Conservation (phyloP, 2,113 vertebrate species). For the Scolopax mira region DNA sequence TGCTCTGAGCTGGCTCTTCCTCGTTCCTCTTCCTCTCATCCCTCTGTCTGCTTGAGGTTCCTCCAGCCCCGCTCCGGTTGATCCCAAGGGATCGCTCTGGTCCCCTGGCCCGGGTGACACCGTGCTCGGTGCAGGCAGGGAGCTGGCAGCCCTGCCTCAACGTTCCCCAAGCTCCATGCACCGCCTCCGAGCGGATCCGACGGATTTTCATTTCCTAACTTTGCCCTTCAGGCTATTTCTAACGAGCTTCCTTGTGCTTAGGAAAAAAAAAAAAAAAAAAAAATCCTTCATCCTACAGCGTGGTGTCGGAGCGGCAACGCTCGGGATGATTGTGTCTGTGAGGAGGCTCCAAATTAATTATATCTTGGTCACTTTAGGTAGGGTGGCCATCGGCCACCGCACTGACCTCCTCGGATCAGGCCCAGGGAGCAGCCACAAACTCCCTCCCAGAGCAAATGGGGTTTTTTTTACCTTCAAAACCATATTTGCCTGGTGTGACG, state of each 20-base stretch:
- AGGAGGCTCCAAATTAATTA: conserved; percentile 15
- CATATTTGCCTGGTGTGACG: not conserved
- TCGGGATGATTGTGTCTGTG: not conserved
- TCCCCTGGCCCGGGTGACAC: not conserved
- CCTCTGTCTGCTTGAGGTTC: not conserved
- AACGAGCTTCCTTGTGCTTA: conserved; percentile 24
- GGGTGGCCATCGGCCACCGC: not conserved
- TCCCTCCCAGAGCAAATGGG: not conserved
- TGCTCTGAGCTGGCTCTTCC: not conserved
- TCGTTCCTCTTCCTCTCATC: not conserved
- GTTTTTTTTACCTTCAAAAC: not conserved
- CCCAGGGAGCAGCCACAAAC: not conserved
- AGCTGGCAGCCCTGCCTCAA: not conserved
- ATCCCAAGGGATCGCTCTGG: not conserved
- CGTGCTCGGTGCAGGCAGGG: not conserved
- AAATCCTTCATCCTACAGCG: not conserved
- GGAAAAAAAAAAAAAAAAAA: not conserved
- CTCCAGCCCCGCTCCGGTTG: fast-evolving
- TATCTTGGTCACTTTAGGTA: not conserved
- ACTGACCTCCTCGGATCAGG: not conserved
- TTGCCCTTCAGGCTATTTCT: conserved; percentile 45
- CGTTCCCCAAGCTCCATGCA: not conserved
- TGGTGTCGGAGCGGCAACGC: not conserved
- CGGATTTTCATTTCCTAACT: conserved; percentile 57
- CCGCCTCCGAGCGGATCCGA: not conserved